Conservation (phyloP, 2,888 invertebrate species). For the Pteria penguin region DNA sequence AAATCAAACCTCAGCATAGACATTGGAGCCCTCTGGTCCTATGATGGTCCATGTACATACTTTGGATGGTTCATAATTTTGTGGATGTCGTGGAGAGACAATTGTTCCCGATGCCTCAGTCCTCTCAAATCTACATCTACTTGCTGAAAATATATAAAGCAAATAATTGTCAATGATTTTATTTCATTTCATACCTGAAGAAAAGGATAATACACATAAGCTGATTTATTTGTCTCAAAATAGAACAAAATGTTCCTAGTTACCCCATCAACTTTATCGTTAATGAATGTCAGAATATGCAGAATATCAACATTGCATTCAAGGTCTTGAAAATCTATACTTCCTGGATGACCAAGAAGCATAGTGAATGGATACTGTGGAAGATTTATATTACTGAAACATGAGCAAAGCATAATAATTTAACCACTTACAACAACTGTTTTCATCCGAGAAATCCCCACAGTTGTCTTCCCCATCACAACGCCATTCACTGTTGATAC, state of each 20-base stretch:
- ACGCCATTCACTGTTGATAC: slow-evolving; percentile 22
- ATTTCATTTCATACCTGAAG: too few species aligned
- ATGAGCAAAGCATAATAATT: too few species aligned
- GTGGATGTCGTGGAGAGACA: slow-evolving; percentile 30
- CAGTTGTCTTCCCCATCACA: slow-evolving; percentile 49
- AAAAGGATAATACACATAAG: too few species aligned
- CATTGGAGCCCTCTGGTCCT: slow-evolving; percentile 38
- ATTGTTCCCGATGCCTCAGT: slow-evolving; percentile 20
- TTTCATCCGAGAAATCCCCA: slow-evolving; percentile 56
- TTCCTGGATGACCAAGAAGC: background rate
- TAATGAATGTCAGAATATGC: too few species aligned
- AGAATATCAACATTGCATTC: too few species aligned
- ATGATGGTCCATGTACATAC: slow-evolving; percentile 47
- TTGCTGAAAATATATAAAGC: too few species aligned
- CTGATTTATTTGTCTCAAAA: too few species aligned
- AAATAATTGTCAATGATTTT: too few species aligned
- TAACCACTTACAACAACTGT: slow-evolving; percentile 55
- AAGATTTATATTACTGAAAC: background rate
- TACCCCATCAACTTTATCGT: too few species aligned
- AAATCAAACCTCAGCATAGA: slow-evolving; percentile 37
- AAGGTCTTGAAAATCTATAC: too few species aligned
- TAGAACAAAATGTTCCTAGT: too few species aligned
- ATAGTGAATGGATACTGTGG: background rate
- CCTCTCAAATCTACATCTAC: slow-evolving; percentile 15
- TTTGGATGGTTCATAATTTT: slow-evolving; percentile 15